phyloP scores from a whole-genome alignment of 2,888 invertebrate species.

The Campaea margaritaria region DNA sequence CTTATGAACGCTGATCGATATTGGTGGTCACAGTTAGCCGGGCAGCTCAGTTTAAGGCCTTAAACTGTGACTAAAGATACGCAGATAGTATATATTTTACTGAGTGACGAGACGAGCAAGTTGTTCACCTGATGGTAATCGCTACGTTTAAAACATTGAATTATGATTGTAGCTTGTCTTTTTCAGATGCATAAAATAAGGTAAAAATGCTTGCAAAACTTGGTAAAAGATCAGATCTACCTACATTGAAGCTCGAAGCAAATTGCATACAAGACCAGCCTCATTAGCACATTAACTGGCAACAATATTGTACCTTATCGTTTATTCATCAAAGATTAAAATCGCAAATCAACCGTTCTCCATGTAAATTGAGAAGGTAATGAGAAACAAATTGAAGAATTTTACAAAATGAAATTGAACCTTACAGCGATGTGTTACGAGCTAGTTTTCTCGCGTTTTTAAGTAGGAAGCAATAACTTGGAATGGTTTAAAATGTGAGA shows the following conservation, averaged over 20 bases:
- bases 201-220: background rate
- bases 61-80: no score
- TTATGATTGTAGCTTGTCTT: no score
- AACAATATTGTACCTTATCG: conserved; percentile 34
- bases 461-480: background rate
- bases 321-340: conserved; percentile 53
- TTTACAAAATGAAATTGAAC: conserved; percentile 1
- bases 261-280: background rate
- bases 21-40: no score
- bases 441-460: background rate
- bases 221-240: background rate
- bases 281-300: conserved; percentile 4
- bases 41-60: no score
- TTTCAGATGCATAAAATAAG: background rate
- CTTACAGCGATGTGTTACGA: background rate
- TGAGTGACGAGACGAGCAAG: no score
- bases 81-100: no score
- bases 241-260: background rate
- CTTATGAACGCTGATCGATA: no score
- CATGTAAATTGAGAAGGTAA: conserved; percentile 61
- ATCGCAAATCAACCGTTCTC: conserved; percentile 54
- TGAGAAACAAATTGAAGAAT: conserved; percentile 41
- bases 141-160: no score
- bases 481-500: background rate
- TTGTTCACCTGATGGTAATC: no score